Base-by-base conservation (phyloP, 1,140 invertebrate genomes). In the Rhagoletis pomonella region DNA sequence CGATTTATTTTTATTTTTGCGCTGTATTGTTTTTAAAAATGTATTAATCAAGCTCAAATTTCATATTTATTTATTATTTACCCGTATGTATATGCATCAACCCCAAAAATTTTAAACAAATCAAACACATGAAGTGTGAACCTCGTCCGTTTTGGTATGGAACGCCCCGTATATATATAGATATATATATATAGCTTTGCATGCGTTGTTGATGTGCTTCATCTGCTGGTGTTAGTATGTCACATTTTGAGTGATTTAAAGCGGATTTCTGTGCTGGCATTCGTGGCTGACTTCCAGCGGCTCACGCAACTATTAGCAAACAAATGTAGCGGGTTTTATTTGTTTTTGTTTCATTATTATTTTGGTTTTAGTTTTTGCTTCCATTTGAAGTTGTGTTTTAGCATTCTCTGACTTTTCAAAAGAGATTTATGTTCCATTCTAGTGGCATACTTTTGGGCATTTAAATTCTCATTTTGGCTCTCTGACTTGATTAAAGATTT, bases 401-500 rank as follows among this genome's bases (percentile, higher is more conserved):
- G 60, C 6, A 17, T 6, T 62, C 14, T 62, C 4, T 55, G 39
- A 10, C 65, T 42, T 42, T 42, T 14, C 42, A 29, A 73, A 73
- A 47, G 17, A 44, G 44, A 73, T 73, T 73, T 73, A 47, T 73
- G 42, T 44, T 39, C 67, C 14, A 73, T 73, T 39, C 67, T 73
- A 73, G 67, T 73, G 67, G 67, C 67, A 73, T 73, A 73, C 12
- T 73, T 73, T 73, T 47, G 6, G 42, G 67, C 67, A 73, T 73
- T 73, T 73, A 73, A 73, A 42, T 73, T 73, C 67, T 73, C 67
- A 73, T 73, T 73, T 44, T 42, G 4, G 67, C 39, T n/a, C n/a
- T n/a, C n/a, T 73, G 44, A 73, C 67, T 73, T 73, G 67, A 73
- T 73, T 73, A 73, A 73, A 73, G 42, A 44, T 44, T 44, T 73